Base-by-base conservation (phyloP, 2,113 vertebrate genomes). In the Cottus gobio region DNA sequence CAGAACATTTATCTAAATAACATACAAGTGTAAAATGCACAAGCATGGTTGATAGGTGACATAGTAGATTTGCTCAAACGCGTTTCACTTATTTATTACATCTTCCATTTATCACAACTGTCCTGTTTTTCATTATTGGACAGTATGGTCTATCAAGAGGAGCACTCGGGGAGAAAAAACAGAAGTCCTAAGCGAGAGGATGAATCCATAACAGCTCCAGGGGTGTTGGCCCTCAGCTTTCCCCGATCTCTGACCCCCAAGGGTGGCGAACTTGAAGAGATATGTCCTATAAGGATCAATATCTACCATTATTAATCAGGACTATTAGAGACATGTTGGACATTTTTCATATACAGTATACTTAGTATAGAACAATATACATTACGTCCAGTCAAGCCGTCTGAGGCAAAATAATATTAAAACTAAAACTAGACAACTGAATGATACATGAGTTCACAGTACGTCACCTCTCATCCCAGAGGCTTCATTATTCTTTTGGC, bases 191-290 rank as follows among this genome's bases (percentile, higher is more conserved):
- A 71, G 70, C 20, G 18, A 56, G 69, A 63, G 71, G 67, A 85
- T 79, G 70, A 83, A 85, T 82, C 56, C 56, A 64, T 63, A 12
- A 22, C 62, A 80, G 60, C 62, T 71, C 39, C 20, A 16, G 34
- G 42, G 54, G 46, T 72, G 70, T 34, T 82, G 79, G 65, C 75
- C 61, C 58, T 65, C 44, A 26, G 62, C 74, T 79, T 65, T 61
- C 75, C 86, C 75, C 71, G 75, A 82, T 77, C 80, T 80, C 71
- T 90, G 78, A 91, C 78, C 69, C 18, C 50, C 42, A 4, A 74
- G 63, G 39, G 31, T 16, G 60, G 62, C 54, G 36, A 20, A 31
- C 7, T 24, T 57, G 72, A 80, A 78, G 28, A 79, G 64, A 80
- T 58, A 50, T 56, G 46, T 68, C n/a, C 15, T 62, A 8, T 44